Conservation (phyloP, 2,797 vertebrate genomes). For the Perodicticus potto region DNA sequence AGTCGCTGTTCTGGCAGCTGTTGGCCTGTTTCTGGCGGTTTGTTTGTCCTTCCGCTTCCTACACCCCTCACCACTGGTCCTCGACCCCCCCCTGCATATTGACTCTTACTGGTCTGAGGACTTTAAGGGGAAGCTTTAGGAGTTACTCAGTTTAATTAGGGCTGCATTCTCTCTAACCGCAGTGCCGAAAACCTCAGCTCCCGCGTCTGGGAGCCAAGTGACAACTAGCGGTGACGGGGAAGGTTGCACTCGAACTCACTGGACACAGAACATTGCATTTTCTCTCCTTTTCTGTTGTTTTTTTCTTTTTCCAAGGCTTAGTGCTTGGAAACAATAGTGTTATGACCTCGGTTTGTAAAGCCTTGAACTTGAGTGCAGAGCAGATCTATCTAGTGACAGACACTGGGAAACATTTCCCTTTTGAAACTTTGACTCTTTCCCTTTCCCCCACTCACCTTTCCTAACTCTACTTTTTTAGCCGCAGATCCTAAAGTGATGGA, state of each 20-base stretch:
- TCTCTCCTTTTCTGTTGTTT: conserved; percentile 64
- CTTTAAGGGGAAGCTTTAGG: conserved; percentile 81
- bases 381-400: conserved; percentile 2
- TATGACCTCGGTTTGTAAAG: conserved; percentile 39
- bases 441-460: conserved; percentile 31
- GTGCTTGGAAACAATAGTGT: not conserved
- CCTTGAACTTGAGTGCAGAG: conserved; percentile 5
- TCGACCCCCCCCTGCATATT: not conserved
- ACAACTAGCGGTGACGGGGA: conserved; percentile 91
- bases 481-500: not conserved
- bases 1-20: conserved; percentile 64
- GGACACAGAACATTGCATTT: conserved; percentile 83
- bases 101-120: conserved; percentile 78
- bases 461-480: conserved; percentile 55
- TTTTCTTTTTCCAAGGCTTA: conserved; percentile 49
- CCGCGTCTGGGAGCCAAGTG: conserved; percentile 88
- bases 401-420: conserved; percentile 40
- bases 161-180: conserved; percentile 91
- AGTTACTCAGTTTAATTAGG: conserved; percentile 90
- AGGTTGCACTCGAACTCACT: conserved; percentile 86
- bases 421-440: conserved; percentile 74
- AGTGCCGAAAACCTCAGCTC: conserved; percentile 89
- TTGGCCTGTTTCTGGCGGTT: conserved; percentile 61
- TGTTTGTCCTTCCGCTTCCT: conserved; percentile 58
- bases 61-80: not conserved